These are phyloP conservation scores for Acropora tenuis DNA, from an alignment of 64 coral and sea anemone species.

Conservation along the genomic window DNA sequence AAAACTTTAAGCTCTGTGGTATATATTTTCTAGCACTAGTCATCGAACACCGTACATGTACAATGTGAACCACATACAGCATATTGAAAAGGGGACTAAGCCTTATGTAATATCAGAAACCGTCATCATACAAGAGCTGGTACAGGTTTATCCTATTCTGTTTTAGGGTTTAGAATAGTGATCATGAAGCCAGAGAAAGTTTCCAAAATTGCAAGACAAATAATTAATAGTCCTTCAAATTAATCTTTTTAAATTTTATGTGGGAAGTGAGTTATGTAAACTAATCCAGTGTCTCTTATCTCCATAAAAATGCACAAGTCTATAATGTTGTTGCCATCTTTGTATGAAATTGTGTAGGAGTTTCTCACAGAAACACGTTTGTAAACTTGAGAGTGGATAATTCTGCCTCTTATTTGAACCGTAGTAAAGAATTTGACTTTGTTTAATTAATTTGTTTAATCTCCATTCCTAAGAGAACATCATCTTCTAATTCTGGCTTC, in stretches of 20 bases:
- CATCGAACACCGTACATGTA: no score
- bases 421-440: constrained; percentile 62
- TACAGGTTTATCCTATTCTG: no score
- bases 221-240: constrained; percentile 1
- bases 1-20: no score
- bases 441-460: constrained; percentile 26
- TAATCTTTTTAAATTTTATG: constrained; percentile 66
- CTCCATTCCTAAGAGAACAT: no score
- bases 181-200: constrained; percentile 8
- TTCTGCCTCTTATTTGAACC: constrained; percentile 33
- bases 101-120: no score
- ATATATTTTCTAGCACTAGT: no score
- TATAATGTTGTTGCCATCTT: neutral
- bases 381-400: constrained; percentile 56
- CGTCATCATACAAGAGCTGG: no score
- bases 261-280: constrained; percentile 34
- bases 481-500: no score
- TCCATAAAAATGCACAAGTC: neutral
- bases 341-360: constrained; percentile 68
- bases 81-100: no score
- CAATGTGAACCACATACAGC: no score
- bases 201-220: neutral
- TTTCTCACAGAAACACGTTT: constrained; percentile 59
- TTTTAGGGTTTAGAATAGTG: no score
- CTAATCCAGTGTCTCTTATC: constrained; percentile 41